Percentiles rank a stretch among this genome's conserved stretches.
Conservation (phyloP, 2,797 vertebrate genomes). For the Gephyroberyx darwinii region DNA sequence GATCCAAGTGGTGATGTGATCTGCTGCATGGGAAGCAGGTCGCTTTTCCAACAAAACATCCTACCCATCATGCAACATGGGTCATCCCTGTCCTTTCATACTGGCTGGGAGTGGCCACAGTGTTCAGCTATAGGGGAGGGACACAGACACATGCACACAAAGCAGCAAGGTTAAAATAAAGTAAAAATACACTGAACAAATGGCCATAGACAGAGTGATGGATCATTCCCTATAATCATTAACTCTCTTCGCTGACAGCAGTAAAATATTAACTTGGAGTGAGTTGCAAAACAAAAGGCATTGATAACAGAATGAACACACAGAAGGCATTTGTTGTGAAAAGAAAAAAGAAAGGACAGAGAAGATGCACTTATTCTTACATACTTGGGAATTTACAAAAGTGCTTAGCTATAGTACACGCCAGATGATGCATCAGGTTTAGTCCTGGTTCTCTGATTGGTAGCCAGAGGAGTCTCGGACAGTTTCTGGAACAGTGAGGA, state of each 20-base stretch:
- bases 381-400: conserved; percentile 58
- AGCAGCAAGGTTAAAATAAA: conserved; percentile 64
- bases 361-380: conserved; percentile 52
- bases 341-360: conserved; percentile 20
- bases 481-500: conserved; percentile 19
- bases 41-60: conserved; percentile 47
- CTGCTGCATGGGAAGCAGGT: conserved; percentile 38
- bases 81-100: conserved; percentile 60
- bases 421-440: conserved; percentile 40
- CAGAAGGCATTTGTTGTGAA: conserved; percentile 66
- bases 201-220: conserved; percentile 20
- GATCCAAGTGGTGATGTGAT: conserved; percentile 27
- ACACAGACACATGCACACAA: conserved; percentile 65
- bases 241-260: conserved; percentile 37
- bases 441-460: conserved; percentile 33
- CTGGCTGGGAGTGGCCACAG: conserved; percentile 67
- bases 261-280: conserved; percentile 57
- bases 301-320: conserved; percentile 49
- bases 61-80: conserved; percentile 61
- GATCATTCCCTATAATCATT: conserved; percentile 42
- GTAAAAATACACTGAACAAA: conserved; percentile 36
- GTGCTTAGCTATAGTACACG: conserved; percentile 59
- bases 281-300: conserved; percentile 59
- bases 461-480: conserved; percentile 29
- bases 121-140: conserved; percentile 74